Evolutionary conservation across 1,140 invertebrate genomes (phyloP), one percentile per base, ranked within the genome.

Genomic region (Gonioctena quinquepunctata): DNA sequence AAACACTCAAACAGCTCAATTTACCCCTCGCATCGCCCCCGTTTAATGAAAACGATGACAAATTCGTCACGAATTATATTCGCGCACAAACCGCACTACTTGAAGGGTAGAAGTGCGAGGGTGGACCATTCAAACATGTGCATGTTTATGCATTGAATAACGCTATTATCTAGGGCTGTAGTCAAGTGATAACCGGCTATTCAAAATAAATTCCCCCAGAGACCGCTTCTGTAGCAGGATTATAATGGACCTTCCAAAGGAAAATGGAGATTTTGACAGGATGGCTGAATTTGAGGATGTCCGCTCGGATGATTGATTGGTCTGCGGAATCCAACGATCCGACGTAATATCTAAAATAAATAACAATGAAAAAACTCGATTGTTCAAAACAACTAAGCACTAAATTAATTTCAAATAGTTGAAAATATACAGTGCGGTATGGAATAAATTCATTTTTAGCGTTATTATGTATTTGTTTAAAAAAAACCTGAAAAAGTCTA

Each of bases 141-240:
- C 21, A 57, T 57, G 54, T 57, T 57, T 19, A 57, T 22, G 54
- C 54, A 23, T 13, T 21, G 21, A 21, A 25, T 57, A 57, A 19
- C 13, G 54, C 5, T 25, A 57, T 57, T 57, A 57, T 57, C 33
- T 21, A 21, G 21, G 54, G 54, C 19, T 57, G 21, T 57, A 57
- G 54, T 57, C 54, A 57, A 57, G 54, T 57, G 54, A 25, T 57
- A 22, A 21, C 18, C 54, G 54, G 54, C 54, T 57, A 57, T 57
- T 57, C 54, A 57, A 23, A 42, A 13, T 25, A 25, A 57, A 57
- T 57, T 57, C 54, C 54, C 54, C 54, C 21, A 25, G 54, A 57
- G 54, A 57, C 21, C 25, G 13, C 7, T 25, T 57, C 54, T 25
- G 25, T 22, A 57, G 16, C 54, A 3, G 22, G n/a, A 25, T 5